Conservation (phyloP, 2,797 vertebrate species). For the Choloepus didactylus region DNA sequence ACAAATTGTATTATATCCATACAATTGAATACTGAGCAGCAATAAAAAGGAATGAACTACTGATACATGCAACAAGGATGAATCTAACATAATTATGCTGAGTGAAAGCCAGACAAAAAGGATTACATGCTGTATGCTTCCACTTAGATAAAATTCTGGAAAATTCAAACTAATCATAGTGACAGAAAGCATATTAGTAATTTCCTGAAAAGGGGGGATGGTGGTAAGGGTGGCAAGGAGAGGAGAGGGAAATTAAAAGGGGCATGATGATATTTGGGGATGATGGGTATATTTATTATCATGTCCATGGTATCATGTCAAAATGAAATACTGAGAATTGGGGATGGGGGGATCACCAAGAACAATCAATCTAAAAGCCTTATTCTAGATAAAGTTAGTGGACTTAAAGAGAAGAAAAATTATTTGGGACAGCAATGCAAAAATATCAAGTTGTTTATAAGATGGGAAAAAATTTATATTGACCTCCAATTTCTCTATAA, state of each 20-base stretch:
- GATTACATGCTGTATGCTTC: neutral
- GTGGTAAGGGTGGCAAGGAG: neutral
- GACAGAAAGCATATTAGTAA: neutral
- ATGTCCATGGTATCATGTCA: neutral
- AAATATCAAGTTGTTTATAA: neutral
- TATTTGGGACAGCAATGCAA: neutral
- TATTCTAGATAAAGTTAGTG: constrained; percentile 36
- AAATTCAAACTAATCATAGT: neutral
- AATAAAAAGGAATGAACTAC: neutral
- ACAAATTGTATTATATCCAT: neutral
- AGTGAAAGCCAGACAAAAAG: neutral
- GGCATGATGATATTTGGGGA: neutral
- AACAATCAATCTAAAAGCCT: neutral
- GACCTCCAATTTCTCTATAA: neutral
- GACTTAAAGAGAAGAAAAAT: neutral
- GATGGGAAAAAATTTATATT: neutral
- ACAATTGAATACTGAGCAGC: neutral
- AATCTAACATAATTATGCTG: neutral
- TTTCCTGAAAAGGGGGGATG: neutral
- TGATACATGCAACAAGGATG: neutral
- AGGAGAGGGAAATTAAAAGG: neutral
- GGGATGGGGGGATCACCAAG: neutral
- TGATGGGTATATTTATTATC: neutral
- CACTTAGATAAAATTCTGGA: neutral
- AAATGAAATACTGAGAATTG: neutral